Base-by-base conservation (phyloP, 1,140 invertebrate species). In the Nephotettix cincticeps region DNA sequence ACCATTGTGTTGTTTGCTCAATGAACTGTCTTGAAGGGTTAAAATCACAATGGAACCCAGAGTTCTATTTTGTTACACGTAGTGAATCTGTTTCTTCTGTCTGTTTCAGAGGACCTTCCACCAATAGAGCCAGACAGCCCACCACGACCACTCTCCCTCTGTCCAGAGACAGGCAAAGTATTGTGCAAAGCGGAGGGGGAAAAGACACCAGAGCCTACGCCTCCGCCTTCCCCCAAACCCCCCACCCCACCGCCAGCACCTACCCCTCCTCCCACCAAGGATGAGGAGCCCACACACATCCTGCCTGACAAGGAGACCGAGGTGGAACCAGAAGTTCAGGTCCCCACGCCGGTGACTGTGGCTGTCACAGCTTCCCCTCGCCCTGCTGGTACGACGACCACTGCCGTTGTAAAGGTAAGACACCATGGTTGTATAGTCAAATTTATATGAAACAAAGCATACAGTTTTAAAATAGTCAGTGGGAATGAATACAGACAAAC, bases 181-280 rank as follows among this genome's bases (percentile, higher is more conserved):
- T 84, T 91, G n/a, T 88, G 87, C 21, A 75, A 84, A 69, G 87
- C 88, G 0, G 88, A 89, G 79, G 88, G 87, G 11, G 88, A 90
- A 78, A 76, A 73, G 51, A 76, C 77, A 13, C 76, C 77, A 3
- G 73, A 75, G 4, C 77, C 77, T 28, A 76, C 77, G 6, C 77
- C 77, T 19, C 76, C 74, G 29, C 73, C 76, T 27, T 74, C 74
- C 23, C 76, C 77, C 51, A 65, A 70, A 30, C 45, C 74, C 45
- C 64, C 71, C 4, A 29, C 67, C 47, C 56, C 67, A 4, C 66
- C 69, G 45, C 40, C 69, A 61, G 25, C 19, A 25, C 4, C 30
- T 27, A 6, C 56, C 3, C 51, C 51, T 56, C 14, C 14, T 23
- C 29, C 29, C 45, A 21, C 32, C 28, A 14, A 17, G 1, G 27